Conservation (phyloP, 2,113 vertebrate species). For the Corvus hawaiiensis region DNA sequence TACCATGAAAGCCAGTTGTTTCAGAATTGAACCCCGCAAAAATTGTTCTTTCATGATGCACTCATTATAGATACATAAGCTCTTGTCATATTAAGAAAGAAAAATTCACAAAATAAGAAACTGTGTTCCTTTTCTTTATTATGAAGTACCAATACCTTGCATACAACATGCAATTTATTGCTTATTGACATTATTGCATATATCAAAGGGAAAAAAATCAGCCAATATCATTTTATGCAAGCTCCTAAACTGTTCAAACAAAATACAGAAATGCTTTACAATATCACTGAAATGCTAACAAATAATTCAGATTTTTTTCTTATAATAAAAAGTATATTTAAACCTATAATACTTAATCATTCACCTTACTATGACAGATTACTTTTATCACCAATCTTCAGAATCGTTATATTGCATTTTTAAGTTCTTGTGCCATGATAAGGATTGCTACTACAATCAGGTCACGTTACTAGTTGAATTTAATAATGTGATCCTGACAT, state of each 20-base stretch:
- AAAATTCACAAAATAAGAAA: neutral
- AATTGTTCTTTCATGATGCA: neutral
- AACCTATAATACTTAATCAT: neutral
- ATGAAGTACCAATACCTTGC: constrained; percentile 43
- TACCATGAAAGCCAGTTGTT: neutral
- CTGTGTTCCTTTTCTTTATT: constrained; percentile 62
- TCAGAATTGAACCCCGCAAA: neutral
- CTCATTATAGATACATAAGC: neutral
- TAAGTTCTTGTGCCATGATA: neutral
- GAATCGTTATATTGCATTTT: neutral
- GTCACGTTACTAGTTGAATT: neutral
- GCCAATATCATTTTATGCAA: constrained; percentile 20
- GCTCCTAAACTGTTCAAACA: constrained; percentile 31
- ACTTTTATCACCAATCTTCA: neutral
- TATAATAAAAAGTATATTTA: neutral
- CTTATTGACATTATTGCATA: constrained; percentile 72
- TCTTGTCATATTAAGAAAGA: neutral
- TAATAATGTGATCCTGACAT: neutral
- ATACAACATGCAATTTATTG: constrained; percentile 73
- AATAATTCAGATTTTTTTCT: neutral
- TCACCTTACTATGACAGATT: neutral
- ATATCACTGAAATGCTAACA: constrained; percentile 36
- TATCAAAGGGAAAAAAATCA: constrained; percentile 23
- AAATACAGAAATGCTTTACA: constrained; percentile 33
- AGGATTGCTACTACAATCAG: neutral